Conservation (phyloP, 2,888 invertebrate genomes). For the Seladonia tumulorum region DNA sequence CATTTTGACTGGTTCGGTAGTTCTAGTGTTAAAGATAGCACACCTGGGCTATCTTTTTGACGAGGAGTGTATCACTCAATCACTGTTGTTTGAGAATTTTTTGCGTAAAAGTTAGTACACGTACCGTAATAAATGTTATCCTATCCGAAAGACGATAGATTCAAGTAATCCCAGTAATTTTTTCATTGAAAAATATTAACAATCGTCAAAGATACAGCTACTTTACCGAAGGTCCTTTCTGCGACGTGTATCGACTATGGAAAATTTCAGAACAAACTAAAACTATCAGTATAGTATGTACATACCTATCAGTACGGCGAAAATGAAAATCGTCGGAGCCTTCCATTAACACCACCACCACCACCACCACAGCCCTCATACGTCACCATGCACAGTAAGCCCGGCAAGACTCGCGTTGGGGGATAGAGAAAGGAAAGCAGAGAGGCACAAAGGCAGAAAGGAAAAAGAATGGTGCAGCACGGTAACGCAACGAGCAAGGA, state of each 20-base stretch:
- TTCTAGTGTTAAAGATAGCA: too few species aligned
- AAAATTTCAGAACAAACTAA: too few species aligned
- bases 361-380: too few species aligned
- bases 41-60: too few species aligned
- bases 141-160: neutral
- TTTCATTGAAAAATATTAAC: too few species aligned
- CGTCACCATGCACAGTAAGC: neutral
- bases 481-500: conserved; percentile 37
- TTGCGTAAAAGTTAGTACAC: neutral
- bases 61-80: too few species aligned
- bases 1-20: too few species aligned
- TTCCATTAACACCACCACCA: neutral
- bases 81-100: neutral
- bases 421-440: neutral
- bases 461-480: conserved; percentile 26
- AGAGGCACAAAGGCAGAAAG: conserved; percentile 30
- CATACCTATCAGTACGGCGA: neutral
- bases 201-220: too few species aligned
- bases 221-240: too few species aligned
- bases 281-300: too few species aligned
- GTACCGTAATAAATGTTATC: neutral
- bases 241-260: too few species aligned
- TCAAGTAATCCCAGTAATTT: neutral
- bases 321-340: neutral
- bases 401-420: neutral